These are phyloP conservation scores for Etheostoma nigrum DNA, from an alignment of 2,797 vertebrate genomes.

Conservation along the genomic window DNA sequence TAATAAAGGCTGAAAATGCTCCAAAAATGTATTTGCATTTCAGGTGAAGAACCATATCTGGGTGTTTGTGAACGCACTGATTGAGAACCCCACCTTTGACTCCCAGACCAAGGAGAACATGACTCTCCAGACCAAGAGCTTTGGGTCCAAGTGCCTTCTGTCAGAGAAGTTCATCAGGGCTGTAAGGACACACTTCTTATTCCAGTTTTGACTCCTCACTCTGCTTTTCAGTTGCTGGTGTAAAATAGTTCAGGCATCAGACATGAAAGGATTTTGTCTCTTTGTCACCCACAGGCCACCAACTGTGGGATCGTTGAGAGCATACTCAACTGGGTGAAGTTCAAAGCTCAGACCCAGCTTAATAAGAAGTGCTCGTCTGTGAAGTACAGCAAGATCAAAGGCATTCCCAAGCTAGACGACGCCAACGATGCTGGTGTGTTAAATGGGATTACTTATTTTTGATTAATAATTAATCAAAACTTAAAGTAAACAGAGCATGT, in stretches of 20 bases:
- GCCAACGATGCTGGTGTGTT: conserved; percentile 97
- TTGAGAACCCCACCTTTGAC: conserved; percentile 98
- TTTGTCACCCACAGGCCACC: conserved; percentile 83
- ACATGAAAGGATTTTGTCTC: conserved; percentile 15
- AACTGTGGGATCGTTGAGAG: conserved; percentile 96
- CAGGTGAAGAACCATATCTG: conserved; percentile 99
- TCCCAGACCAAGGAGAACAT: conserved; percentile 99
- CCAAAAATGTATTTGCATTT: conserved; percentile 23
- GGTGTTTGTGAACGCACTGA: conserved; percentile 96
- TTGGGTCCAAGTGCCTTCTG: conserved; percentile 93
- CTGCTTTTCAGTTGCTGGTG: background rate
- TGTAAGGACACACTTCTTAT: conserved; percentile 82
- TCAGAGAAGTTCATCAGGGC: conserved; percentile 97
- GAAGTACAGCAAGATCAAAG: conserved; percentile 97
- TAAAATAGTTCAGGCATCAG: background rate
- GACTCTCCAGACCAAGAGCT: conserved; percentile 96
- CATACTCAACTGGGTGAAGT: conserved; percentile 98
- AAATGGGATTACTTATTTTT: conserved; percentile 7
- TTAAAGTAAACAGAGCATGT: too few relatives aligned
- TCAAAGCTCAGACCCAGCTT: conserved; percentile 96
- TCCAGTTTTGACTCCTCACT: background rate
- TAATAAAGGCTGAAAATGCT: too few relatives aligned
- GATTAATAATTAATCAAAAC: too few relatives aligned
- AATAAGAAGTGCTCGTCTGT: conserved; percentile 98
- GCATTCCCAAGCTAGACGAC: conserved; percentile 97